phyloP scores from a whole-genome alignment of 2,888 invertebrate species.

The Brachyopa scutellaris region DNA sequence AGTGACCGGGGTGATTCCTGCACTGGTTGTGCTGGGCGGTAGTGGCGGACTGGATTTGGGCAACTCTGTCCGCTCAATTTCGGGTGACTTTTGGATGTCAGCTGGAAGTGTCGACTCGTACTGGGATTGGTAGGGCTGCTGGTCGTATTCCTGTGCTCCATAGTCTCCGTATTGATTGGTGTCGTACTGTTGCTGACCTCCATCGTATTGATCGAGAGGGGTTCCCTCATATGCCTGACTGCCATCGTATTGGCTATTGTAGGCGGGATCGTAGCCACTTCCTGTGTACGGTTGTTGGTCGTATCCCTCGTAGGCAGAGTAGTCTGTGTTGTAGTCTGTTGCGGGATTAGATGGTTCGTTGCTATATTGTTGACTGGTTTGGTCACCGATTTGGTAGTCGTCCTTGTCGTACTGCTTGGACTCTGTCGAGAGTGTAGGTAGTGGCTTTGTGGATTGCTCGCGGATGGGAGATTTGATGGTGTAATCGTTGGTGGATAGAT shows the following conservation, averaged over 20 bases:
- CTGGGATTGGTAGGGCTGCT: conserved; percentile 62
- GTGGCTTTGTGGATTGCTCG: conserved; percentile 63
- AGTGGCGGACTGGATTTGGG: conserved; percentile 60
- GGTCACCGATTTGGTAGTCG: conserved; percentile 67
- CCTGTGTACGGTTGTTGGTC: conserved; percentile 79
- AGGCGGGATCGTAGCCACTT: conserved; percentile 77
- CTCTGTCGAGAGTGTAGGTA: conserved; percentile 61
- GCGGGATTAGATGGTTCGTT: conserved; percentile 70
- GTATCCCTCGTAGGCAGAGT: conserved; percentile 78
- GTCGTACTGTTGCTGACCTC: conserved; percentile 63
- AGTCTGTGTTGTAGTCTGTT: conserved; percentile 78
- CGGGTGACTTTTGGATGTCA: conserved; percentile 55
- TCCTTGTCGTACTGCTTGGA: conserved; percentile 55
- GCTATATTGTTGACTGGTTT: conserved; percentile 70
- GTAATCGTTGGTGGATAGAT: conserved; percentile 67
- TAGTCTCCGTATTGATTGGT: conserved; percentile 74
- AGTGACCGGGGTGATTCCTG: conserved; percentile 72
- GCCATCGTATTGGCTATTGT: conserved; percentile 76
- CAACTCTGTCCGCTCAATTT: conserved; percentile 71
- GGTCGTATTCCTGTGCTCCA: conserved; percentile 64
- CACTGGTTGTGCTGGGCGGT: conserved; percentile 48
- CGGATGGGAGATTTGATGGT: conserved; percentile 66
- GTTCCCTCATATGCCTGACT: conserved; percentile 72
- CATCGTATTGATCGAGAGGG: conserved; percentile 70
- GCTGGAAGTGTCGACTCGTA: conserved; percentile 73